Evolutionary conservation across 1,140 invertebrate species (phyloP).

Genomic region (Laodelphax striatellus): DNA sequence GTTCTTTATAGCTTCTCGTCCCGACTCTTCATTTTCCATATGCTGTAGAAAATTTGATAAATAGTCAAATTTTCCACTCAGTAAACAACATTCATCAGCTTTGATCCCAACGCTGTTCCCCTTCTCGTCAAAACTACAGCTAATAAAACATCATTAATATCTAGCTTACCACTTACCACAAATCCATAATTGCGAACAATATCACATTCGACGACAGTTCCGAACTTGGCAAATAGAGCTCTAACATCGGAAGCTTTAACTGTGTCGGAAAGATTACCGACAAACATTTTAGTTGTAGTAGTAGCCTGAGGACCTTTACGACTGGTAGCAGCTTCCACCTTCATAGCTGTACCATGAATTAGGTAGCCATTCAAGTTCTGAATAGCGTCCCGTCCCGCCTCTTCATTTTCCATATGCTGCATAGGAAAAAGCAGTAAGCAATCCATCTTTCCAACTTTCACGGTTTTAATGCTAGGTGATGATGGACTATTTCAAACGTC

Average conservation of each 20-base stretch:
- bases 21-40: slow-evolving; percentile 83
- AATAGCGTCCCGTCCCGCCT: slow-evolving; percentile 81
- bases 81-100: no score
- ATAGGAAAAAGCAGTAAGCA: slow-evolving; percentile 19
- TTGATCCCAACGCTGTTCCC: no score
- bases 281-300: slow-evolving; percentile 81
- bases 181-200: slow-evolving; percentile 87
- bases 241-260: slow-evolving; percentile 77
- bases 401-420: slow-evolving; percentile 86
- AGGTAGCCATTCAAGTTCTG: slow-evolving; percentile 80
- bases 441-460: no score
- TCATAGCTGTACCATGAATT: slow-evolving; percentile 78
- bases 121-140: no score
- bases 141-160: no score
- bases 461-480: no score
- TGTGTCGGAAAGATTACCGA: slow-evolving; percentile 79
- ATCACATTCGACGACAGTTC: slow-evolving; percentile 81
- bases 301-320: slow-evolving; percentile 71
- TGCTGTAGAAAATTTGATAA: slow-evolving; percentile 40
- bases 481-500: no score
- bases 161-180: slow-evolving; percentile 39
- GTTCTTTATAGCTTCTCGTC: slow-evolving; percentile 80
- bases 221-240: slow-evolving; percentile 75
- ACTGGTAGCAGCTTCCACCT: slow-evolving; percentile 82
- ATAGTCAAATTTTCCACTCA: no score